Evolutionary conservation across 1,140 invertebrate genomes (phyloP), one percentile per base, ranked within the genome.

Genomic region (Cyphomyrmex costatus): DNA sequence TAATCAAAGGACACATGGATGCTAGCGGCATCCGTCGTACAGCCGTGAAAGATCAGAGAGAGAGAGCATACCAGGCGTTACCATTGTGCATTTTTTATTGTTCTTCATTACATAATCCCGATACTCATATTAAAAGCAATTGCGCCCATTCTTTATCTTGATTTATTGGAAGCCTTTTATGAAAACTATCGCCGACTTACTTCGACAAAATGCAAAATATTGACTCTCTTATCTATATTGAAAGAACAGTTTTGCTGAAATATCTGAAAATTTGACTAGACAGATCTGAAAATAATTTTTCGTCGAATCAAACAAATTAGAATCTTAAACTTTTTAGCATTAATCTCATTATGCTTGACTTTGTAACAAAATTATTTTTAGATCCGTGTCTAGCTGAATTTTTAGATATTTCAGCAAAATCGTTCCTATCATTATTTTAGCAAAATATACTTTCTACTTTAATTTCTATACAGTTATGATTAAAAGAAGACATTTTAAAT

Each of bases 1-100:
- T 88, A 85, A 85, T 88, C 86, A 65, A 80, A 58, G 71, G 73
- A 86, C 76, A 80, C 30, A 78, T 63, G 83, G 83, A 85, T 78
- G 68, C 85, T 82, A 68, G 85, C 65, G 77, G 85, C 65, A 71
- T 82, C 56, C 85, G 56, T 49, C 33, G 63, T 61, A 79, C 6
- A 51, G 51, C 76, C 76, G 76, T 24, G 63, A 71, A 53, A 71
- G 42, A 80, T 86, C 78, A 56, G 58, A 83, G 78, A 56, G 58
- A 83, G 78, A 51, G 33, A 86, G 24, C 85, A 33, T 46, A 21
- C 49, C 56, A 36, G 36, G 24, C 24, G 68, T 71, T 60, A 46
- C 36, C 56, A 27, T 46, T 61, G 63, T 80, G 63, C 46, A 27
- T 83, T 73, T 73, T 21, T 83, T 56, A 70, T 21, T 24, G 73